Evolutionary conservation across 1,140 invertebrate species (phyloP).

Genomic region (Archivesica marissinica): DNA sequence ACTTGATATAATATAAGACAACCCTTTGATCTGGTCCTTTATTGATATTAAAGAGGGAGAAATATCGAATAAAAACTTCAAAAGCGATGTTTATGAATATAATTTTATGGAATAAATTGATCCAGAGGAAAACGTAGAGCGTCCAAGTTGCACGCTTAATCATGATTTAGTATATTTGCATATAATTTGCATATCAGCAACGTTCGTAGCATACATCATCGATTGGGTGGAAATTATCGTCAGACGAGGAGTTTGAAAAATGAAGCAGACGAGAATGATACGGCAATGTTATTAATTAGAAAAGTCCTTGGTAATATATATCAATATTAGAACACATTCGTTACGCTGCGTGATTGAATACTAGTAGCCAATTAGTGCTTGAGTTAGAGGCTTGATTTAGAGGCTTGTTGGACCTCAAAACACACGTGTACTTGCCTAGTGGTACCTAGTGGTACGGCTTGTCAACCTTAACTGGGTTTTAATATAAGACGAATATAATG

Average conservation of each 20-base stretch:
- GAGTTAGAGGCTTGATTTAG: too few relatives aligned
- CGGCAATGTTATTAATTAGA: not conserved
- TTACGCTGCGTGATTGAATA: too few relatives aligned
- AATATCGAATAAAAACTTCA: conserved; percentile 34
- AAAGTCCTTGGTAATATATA: not conserved
- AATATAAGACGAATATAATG: too few relatives aligned
- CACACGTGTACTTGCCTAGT: too few relatives aligned
- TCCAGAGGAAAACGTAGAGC: not conserved
- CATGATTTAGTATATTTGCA: conserved; percentile 57
- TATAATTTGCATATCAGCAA: conserved; percentile 52
- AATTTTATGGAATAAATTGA: conserved; percentile 51
- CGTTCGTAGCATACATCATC: conserved; percentile 7
- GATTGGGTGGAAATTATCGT: conserved; percentile 24
- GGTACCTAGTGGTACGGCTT: too few relatives aligned
- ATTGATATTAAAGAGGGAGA: not conserved
- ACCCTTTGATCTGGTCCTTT: conserved; percentile 41
- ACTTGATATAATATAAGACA: conserved; percentile 7
- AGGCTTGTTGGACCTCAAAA: too few relatives aligned
- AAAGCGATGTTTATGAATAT: conserved; percentile 51
- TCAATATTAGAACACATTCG: too few relatives aligned
- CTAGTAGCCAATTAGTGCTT: too few relatives aligned
- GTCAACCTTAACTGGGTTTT: too few relatives aligned
- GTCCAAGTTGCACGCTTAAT: conserved; percentile 34
- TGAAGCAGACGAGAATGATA: conserved; percentile 15
- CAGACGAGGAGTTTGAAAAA: conserved; percentile 20